These are phyloP conservation scores for Amblyornis subalaris DNA, from an alignment of 2,113 vertebrate species.

Conservation along the genomic window DNA sequence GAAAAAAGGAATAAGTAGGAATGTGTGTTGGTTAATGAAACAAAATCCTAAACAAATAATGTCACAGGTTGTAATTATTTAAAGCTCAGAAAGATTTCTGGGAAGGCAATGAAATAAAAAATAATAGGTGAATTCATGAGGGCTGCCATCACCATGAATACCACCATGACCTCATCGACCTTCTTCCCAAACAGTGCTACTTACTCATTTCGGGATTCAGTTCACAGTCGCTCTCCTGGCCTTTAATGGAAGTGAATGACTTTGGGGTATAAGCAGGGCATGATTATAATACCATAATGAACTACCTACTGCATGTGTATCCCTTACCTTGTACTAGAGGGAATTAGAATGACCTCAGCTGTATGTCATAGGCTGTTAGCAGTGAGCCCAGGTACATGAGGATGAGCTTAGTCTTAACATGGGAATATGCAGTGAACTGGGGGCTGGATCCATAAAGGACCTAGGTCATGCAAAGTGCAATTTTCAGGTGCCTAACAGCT, in stretches of 20 bases:
- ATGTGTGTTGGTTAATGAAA: background rate
- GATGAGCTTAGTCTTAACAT: background rate
- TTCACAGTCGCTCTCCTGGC: constrained; percentile 26
- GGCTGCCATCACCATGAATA: constrained; percentile 27
- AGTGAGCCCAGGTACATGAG: background rate
- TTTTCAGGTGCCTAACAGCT: constrained; percentile 12
- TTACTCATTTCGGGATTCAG: constrained; percentile 36
- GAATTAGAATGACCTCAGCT: constrained; percentile 52
- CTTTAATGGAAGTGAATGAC: constrained; percentile 52
- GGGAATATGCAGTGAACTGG: background rate
- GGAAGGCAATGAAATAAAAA: constrained; percentile 28
- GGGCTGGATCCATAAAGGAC: background rate
- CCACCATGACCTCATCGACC: constrained; percentile 24
- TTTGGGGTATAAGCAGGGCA: constrained; percentile 53
- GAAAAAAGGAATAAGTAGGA: background rate
- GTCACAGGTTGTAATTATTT: constrained; percentile 30
- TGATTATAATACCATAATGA: constrained; percentile 64
- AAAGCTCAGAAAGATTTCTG: constrained; percentile 22
- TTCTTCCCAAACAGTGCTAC: constrained; percentile 41
- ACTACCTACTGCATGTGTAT: constrained; percentile 36
- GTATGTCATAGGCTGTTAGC: constrained; percentile 35
- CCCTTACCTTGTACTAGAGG: background rate
- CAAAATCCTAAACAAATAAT: constrained; percentile 34
- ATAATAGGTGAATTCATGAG: constrained; percentile 40
- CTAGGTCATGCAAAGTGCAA: background rate